Evolutionary conservation across 2,888 invertebrate genomes (phyloP).

Genomic region (Leucophenga montana): DNA sequence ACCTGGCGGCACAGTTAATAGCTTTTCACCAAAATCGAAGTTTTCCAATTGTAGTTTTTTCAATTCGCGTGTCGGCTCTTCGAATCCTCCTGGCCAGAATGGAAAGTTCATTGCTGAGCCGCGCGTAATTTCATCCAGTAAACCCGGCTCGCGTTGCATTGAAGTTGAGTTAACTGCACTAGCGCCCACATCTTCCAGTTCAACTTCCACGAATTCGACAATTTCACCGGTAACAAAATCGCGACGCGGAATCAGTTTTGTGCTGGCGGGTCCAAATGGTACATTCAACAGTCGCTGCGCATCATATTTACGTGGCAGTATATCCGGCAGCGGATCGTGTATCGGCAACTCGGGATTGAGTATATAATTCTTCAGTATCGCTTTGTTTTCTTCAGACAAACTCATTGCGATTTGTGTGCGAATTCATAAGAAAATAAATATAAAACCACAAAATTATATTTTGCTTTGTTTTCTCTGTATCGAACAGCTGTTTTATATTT

Average conservation of each 20-base stretch:
- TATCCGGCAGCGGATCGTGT: conserved; percentile 68
- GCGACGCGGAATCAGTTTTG: conserved; percentile 73
- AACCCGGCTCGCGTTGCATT: conserved; percentile 84
- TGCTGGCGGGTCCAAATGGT: conserved; percentile 64
- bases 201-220: conserved; percentile 79
- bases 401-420: not conserved
- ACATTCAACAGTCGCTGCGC: conserved; percentile 62
- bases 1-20: conserved; percentile 80
- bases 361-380: conserved; percentile 65
- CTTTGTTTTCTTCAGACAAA: conserved; percentile 44
- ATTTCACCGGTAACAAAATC: conserved; percentile 86
- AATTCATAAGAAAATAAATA: too few relatives aligned
- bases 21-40: conserved; percentile 71
- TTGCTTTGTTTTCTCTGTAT: too few relatives aligned
- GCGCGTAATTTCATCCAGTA: conserved; percentile 78
- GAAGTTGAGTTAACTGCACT: conserved; percentile 85
- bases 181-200: conserved; percentile 76
- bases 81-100: conserved; percentile 90
- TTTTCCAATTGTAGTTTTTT: conserved; percentile 71
- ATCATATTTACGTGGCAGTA: conserved; percentile 64
- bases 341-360: conserved; percentile 68
- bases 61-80: conserved; percentile 75
- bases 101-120: conserved; percentile 88
- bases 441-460: too few relatives aligned
- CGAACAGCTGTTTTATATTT: too few relatives aligned